Base-by-base conservation (phyloP, 2,113 vertebrate species). In the Heterotis niloticus region DNA sequence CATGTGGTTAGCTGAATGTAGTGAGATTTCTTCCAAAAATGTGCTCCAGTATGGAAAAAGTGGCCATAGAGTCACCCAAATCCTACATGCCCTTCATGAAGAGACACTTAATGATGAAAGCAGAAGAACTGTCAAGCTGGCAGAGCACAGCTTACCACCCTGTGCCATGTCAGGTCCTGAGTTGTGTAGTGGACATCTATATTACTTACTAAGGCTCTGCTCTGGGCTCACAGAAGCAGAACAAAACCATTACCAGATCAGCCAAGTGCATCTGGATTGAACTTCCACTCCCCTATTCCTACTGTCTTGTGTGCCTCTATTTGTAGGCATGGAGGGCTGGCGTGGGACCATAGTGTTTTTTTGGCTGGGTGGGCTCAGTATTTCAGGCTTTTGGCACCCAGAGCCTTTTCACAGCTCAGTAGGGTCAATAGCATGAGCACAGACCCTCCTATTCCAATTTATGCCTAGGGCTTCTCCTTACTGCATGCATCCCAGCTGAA, bases 341-440 rank as follows among this genome's bases (percentile, higher is more conserved):
- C 34, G 7, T 44, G 34, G 34, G 34, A 62, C 59, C 11, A 10
- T 11, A 54, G 71, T n/a, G 2, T 26, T 59, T 79, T 80, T 77
- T 78, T 51, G 14, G 76, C 76, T 84, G 79, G 68, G 68, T 80
- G 51, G 79, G 54, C 44, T 34, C 79, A 83, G 9, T 79, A 74
- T 83, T 51, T 71, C 20, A 57, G 10, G 64, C 28, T 84, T 44
- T 52, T 34, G n/a, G 44, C 23, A 52, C 75, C 68, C n/a, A 23
- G 66, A 62, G 26, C 73, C 81, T 76, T 80, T 81, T 79, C 78
- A 81, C 20, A 44, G 28, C 52, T 78, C 60, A 69, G 10, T n/a
- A 78, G 64, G 57, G 64, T 78, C 54, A 62, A 28, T 65, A 82
- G 81, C 52, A 65, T 67, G 76, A 70, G 20, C 10, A 64, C 29